Base-by-base conservation (phyloP, 2,797 vertebrate genomes). In the Sparidentex hasta region DNA sequence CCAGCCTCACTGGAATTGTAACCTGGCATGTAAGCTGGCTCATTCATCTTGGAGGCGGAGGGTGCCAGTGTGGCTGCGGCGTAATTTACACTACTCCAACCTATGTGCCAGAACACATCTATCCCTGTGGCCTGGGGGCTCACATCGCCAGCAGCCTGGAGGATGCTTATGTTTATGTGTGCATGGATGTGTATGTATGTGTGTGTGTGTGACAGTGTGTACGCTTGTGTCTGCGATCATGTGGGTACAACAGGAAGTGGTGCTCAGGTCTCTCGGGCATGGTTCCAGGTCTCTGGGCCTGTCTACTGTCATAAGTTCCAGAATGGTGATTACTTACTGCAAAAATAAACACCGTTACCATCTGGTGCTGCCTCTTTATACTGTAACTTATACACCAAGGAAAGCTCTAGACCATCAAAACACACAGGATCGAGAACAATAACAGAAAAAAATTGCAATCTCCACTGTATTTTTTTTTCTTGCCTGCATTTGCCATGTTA, bases 261-360 rank as follows among this genome's bases (percentile, higher is more conserved):
- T 83, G 83, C 83, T 88, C 86, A 57, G 81, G 88, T 94, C 93
- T 93, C 88, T 75, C 9, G 78, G 80, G 89, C 87, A 76, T 12
- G 43, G 81, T 85, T 94, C 92, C 94, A 92, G 91, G 91, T 89
- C 88, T 78, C 83, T 81, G 84, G 80, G 91, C 77, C 91, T 90
- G 93, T 93, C 89, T 92, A 86, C 85, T 92, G 91, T 92, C 92
- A 86, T 90, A 88, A 75, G 87, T 93, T 91, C 88, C 90, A 90
- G 84, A 88, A 81, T 87, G 82, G 89, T 94, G 93, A 95, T 95
- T 94, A 93, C 91, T 87, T 90, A 79, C 91, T 90, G 90, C 81
- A 86, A 94, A 95, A 95, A 95, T 94, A 94, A 95, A 95, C 93
- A 95, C 87, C 84, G 88, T 94, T 92, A 91, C 90, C 93, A 95